A percentile compares a stretch with the other conserved stretches of the same genome.
Evolutionary conservation across 2,797 vertebrate species (phyloP).

Genomic region (Falco peregrinus): DNA sequence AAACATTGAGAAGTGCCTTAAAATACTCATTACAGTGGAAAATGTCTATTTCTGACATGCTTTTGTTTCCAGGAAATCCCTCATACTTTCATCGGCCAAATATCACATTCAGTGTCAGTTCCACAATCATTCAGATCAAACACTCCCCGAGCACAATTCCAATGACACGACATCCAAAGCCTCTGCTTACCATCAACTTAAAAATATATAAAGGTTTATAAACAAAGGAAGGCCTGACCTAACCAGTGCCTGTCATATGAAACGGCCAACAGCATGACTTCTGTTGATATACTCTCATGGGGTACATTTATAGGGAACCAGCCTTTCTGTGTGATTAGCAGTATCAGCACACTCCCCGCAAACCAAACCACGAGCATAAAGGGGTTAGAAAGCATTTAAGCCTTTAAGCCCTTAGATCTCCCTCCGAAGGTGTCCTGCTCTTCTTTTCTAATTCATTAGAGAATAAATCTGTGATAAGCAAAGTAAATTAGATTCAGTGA

Average conservation of each 20-base stretch:
- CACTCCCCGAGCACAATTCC: neutral
- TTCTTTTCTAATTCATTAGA: constrained; percentile 76
- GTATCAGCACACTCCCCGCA: neutral
- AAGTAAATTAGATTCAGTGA: constrained; percentile 92
- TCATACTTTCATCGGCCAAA: neutral
- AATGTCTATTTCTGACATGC: neutral
- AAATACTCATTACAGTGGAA: neutral
- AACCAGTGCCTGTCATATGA: neutral
- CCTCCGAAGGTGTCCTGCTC: constrained; percentile 73
- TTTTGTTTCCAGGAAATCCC: neutral
- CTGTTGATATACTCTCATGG: neutral
- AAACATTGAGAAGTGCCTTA: neutral
- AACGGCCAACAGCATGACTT: neutral
- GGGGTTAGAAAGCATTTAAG: constrained; percentile 49
- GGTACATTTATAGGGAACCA: neutral
- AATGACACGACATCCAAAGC: neutral
- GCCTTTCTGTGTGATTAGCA: neutral
- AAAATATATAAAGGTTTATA: neutral
- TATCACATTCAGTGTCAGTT: neutral
- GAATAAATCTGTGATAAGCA: constrained; percentile 84
- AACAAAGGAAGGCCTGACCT: neutral
- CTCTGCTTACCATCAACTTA: neutral
- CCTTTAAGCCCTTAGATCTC: constrained; percentile 64
- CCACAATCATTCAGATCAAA: accelerated
- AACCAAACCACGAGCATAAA: neutral